Percentiles rank a stretch among this genome's conserved stretches.
phyloP scores from a whole-genome alignment of 2,888 invertebrate species.

The Lomographa bimaculata region DNA sequence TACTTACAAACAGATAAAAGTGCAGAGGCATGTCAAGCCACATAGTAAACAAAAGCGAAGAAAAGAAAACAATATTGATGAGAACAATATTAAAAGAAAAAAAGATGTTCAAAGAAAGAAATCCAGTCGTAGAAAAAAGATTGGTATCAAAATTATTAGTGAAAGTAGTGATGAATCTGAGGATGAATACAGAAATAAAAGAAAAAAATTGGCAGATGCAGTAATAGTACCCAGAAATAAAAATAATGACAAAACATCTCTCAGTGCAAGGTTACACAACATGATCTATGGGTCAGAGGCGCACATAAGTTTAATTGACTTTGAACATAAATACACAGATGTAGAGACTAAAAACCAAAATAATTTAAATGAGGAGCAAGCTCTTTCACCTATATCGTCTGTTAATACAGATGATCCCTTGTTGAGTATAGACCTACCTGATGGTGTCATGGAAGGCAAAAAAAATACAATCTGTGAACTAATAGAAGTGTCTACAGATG shows the following conservation, averaged over 20 bases:
- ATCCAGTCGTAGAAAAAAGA: constrained; percentile 51
- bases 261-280: constrained; percentile 67
- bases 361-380: constrained; percentile 22
- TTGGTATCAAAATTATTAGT: constrained; percentile 44
- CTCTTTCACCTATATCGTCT: constrained; percentile 33
- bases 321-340: constrained; percentile 32
- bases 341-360: constrained; percentile 19
- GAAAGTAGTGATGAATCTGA: constrained; percentile 73
- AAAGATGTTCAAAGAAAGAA: constrained; percentile 52
- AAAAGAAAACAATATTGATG: constrained; percentile 40
- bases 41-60: constrained; percentile 52
- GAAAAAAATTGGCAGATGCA: constrained; percentile 80
- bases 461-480: constrained; percentile 11
- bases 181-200: constrained; percentile 70
- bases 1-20: constrained; percentile 31
- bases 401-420: constrained; percentile 27
- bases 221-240: constrained; percentile 66
- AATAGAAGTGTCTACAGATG: constrained; percentile 29
- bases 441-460: constrained; percentile 17
- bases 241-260: constrained; percentile 61
- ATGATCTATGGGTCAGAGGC: constrained; percentile 58
- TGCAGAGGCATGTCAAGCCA: constrained; percentile 46
- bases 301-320: constrained; percentile 27
- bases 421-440: constrained; percentile 20
- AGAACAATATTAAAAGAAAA: constrained; percentile 31